These are phyloP conservation scores for Cheilinus undulatus DNA, from an alignment of 2,113 vertebrate genomes.

Conservation along the genomic window DNA sequence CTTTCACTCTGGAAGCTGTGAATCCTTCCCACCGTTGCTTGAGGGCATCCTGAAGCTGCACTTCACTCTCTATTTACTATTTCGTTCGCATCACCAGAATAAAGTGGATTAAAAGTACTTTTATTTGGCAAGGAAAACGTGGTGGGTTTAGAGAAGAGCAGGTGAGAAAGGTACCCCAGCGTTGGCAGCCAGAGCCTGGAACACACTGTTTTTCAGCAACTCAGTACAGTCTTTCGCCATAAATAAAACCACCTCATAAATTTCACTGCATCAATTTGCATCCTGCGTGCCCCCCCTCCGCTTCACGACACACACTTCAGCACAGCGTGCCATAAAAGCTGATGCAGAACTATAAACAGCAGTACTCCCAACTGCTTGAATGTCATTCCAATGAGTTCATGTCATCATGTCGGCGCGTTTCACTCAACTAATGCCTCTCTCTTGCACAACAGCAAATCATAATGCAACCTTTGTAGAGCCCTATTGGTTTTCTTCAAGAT, in stretches of 20 bases:
- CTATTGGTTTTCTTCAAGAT: background rate
- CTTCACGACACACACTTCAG: slow-evolving; percentile 22
- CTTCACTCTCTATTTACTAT: background rate
- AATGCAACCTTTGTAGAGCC: background rate
- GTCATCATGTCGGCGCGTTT: background rate
- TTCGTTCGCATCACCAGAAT: background rate
- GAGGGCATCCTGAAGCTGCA: background rate
- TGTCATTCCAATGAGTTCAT: slow-evolving; percentile 25
- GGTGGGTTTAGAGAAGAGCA: background rate
- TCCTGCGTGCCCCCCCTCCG: slow-evolving; percentile 28
- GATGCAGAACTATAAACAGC: slow-evolving; percentile 21
- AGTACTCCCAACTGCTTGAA: background rate
- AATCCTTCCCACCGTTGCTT: slow-evolving; percentile 1
- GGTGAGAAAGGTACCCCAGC: slow-evolving; percentile 2
- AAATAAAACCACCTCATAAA: slow-evolving; percentile 59
- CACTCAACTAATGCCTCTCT: slow-evolving; percentile 25
- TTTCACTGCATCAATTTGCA: slow-evolving; percentile 44
- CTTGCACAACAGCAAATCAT: background rate
- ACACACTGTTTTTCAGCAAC: slow-evolving; percentile 36
- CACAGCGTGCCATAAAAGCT: slow-evolving; percentile 26
- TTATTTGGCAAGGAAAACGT: background rate
- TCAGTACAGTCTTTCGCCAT: slow-evolving; percentile 43
- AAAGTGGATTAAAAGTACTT: background rate
- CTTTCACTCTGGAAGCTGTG: slow-evolving; percentile 15
- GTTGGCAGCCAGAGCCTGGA: slow-evolving; percentile 30